Evolutionary conservation across 2,113 vertebrate species (phyloP), one percentile per base, ranked within the genome.

Genomic region (Chauna torquata): DNA sequence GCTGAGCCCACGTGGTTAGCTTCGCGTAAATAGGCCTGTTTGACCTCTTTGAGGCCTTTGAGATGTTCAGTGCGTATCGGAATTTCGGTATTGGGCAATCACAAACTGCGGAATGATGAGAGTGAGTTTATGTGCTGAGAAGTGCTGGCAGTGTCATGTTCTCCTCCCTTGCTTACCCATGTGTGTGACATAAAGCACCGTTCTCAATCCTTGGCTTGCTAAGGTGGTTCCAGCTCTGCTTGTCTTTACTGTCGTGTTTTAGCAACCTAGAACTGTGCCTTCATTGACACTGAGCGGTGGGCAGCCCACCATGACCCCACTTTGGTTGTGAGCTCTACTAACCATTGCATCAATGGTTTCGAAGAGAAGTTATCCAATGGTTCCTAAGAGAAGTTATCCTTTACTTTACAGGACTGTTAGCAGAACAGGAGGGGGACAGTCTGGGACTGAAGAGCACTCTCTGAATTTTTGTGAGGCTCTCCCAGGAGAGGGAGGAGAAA

Each of bases 241-340:
- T 71, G 6, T 61, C 49, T 6, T 1, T 80, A 42, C 58, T 86
- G 13, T 1, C 69, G 28, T 47, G 40, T 83, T 52, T 61, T 12
- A 79, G 78, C 71, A 86, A 2, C 45, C 30, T 68, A 38, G 44
- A 3, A 40, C 44, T 18, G 0, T 83, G 36, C 75, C 52, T 59
- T 81, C 2, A 0, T 45, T 61, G 52, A 34, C 61, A n/a, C 8
- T 0, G 0, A 28, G 77, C 12, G 18, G 20, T 1, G 0, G 38
- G 38, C 54, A 87, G 49, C 86, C 32, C 1, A 1, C 61, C 3
- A 2, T 68, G 66, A 59, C 47, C 45, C 34, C 30, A 3, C 68
- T 80, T 70, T 17, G 7, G n/a, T 87, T 62, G 40, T 24, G 10
- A 75, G n/a, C 57, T 89, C 14, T 72, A 44, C 57, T 57, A 85